Evolutionary conservation across 2,888 invertebrate genomes (phyloP).

Genomic region (Trachelus tabidus): DNA sequence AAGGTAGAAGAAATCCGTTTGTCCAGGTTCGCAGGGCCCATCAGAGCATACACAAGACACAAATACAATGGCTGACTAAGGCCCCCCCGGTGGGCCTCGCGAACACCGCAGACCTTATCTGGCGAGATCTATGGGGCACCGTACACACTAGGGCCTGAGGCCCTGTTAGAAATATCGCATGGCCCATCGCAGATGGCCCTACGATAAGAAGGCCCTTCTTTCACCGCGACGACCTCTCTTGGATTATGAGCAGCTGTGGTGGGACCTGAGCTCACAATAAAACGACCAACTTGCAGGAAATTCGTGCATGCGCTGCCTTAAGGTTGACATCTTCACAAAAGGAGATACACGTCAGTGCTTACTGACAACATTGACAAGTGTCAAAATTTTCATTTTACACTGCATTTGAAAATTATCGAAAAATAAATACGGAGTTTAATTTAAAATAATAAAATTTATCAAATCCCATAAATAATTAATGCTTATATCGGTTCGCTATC

Average conservation of each 20-base stretch:
- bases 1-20: constrained; percentile 19
- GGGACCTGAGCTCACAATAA: constrained; percentile 47
- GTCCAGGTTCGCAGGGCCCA: constrained; percentile 21
- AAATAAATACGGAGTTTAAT: background rate
- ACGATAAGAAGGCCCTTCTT: constrained; percentile 52
- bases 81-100: constrained; percentile 61
- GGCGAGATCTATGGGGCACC: constrained; percentile 49
- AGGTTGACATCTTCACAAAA: background rate
- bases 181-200: constrained; percentile 59
- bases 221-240: constrained; percentile 38
- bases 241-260: constrained; percentile 63
- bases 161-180: constrained; percentile 63
- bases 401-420: background rate
- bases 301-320: constrained; percentile 45
- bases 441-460: background rate
- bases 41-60: constrained; percentile 37
- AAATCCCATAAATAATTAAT: background rate
- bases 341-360: background rate
- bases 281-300: constrained; percentile 46
- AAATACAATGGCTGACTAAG: constrained; percentile 42
- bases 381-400: background rate
- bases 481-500: background rate
- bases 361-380: background rate
- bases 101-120: constrained; percentile 62
- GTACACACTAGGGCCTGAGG: constrained; percentile 51